Evolutionary conservation across 2,113 vertebrate genomes (phyloP), one percentile per base, ranked within the genome.

Genomic region (Ameiurus melas): DNA sequence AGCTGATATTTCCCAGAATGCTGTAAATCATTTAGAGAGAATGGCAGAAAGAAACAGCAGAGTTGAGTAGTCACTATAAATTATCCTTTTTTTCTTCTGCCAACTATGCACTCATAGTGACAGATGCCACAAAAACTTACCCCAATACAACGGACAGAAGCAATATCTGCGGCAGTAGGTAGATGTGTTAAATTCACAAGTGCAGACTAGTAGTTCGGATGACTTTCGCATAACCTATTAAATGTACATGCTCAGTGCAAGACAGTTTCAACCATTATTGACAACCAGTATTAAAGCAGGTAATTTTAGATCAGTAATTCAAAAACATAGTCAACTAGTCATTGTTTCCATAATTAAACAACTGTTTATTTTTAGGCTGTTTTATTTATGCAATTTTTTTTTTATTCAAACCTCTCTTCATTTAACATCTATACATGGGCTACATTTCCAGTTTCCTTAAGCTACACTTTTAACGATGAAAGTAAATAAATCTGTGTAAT

Each of bases 1-100:
- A 33, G 13, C 80, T 83, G 80, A 83, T 73, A 30, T 83, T 62
- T 75, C n/a, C 86, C 86, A 83, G 70, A 84, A 51, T 53, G 51
- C 55, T 51, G 68, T 60, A 83, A 60, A 60, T 68, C 17, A 87
- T 19, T 47, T 51, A 7, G 20, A 70, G 62, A 20, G 73, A 83
- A 60, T 12, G 19, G 17, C 68, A 62, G 30, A 47, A 62, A 64
- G 30, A 83, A 75, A 55, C 27, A 36, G 19, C 33, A 47, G n/a
- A 75, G 8, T 75, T 25, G 66, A 62, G 12, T 30, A 30, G 39
- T 77, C 55, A 64, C 19, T 77, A 27, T 47, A 77, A 77, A 55
- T 85, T 20, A 55, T 70, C 10, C 30, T 13, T 58, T 20, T 73
- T 25, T 36, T 71, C 30, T 19, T 64, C 57, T 73, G 62, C 55